Conservation (phyloP, 1,140 invertebrate genomes). For the Lordiphosa stackelbergi region DNA sequence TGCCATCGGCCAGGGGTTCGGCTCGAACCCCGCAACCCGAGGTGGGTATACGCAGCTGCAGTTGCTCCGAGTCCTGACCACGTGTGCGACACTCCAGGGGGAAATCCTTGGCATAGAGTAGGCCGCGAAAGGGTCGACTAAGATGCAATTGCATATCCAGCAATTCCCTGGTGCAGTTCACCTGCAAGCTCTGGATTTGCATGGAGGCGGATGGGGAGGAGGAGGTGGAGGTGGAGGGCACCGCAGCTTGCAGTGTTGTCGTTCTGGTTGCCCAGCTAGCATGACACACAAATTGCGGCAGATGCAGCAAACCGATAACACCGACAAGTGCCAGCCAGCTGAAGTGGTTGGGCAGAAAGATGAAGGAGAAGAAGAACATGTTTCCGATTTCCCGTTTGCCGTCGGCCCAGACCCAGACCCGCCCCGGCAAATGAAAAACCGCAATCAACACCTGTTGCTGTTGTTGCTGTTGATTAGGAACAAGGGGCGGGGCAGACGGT, state of each 20-base stretch:
- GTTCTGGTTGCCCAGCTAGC: constrained; percentile 68
- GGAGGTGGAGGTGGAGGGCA: neutral
- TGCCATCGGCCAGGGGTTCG: constrained; percentile 77
- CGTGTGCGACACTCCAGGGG: constrained; percentile 81
- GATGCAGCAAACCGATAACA: constrained; percentile 58
- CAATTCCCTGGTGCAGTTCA: constrained; percentile 79
- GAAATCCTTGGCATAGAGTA: constrained; percentile 85
- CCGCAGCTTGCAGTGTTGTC: constrained; percentile 24
- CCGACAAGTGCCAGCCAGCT: constrained; percentile 10
- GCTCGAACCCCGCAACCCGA: constrained; percentile 84
- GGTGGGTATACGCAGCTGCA: constrained; percentile 81
- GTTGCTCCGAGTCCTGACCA: constrained; percentile 76
- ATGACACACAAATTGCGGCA: constrained; percentile 66
- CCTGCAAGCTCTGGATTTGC: constrained; percentile 52
- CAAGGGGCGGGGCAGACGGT: constrained; percentile 1
- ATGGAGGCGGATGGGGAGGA: constrained; percentile 18
- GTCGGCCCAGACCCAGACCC: constrained; percentile 22
- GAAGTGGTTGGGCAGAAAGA: neutral
- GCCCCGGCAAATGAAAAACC: constrained; percentile 32
- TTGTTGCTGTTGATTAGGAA: constrained; percentile 14
- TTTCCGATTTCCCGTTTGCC: constrained; percentile 69
- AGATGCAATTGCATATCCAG: constrained; percentile 80
- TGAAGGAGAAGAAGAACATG: constrained; percentile 58
- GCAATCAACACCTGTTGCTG: constrained; percentile 51
- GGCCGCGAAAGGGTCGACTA: constrained; percentile 82